These are phyloP conservation scores for Andrena camellia DNA, from an alignment of 2,888 invertebrate genomes.

Conservation along the genomic window DNA sequence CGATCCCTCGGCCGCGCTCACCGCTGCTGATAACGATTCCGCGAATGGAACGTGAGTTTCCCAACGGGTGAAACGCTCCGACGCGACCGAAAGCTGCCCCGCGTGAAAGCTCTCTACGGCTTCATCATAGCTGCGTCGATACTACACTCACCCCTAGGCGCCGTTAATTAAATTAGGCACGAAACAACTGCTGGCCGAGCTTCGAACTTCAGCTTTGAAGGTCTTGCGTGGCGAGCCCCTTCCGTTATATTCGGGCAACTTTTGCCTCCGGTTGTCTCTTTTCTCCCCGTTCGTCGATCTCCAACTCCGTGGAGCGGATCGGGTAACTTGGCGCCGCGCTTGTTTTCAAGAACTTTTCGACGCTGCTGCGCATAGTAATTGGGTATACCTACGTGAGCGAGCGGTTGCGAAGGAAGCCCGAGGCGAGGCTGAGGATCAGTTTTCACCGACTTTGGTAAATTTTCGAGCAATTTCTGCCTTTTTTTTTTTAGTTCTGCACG, in stretches of 20 bases:
- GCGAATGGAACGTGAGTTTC: not conserved
- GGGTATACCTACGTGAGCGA: not conserved
- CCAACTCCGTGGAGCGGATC: conserved; percentile 23
- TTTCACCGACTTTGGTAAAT: not conserved
- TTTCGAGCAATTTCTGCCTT: not conserved
- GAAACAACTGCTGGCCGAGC: conserved; percentile 56
- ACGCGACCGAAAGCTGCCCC: conserved; percentile 36
- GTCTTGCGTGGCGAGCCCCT: conserved; percentile 47
- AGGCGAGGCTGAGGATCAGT: too few relatives aligned
- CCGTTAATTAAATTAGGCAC: conserved; percentile 73
- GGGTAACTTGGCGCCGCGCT: conserved; percentile 23
- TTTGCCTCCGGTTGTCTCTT: conserved; percentile 37
- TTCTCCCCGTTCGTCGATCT: conserved; percentile 18
- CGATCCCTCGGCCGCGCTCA: not conserved
- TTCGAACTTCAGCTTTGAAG: conserved; percentile 51
- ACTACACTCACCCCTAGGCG: conserved; percentile 39
- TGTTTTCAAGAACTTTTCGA: conserved; percentile 21
- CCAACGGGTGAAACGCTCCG: not conserved
- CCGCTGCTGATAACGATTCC: not conserved
- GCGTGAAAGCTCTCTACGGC: conserved; percentile 59
- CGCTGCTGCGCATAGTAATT: conserved; percentile 26
- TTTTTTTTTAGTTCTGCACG: too few relatives aligned
- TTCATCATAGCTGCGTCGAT: conserved; percentile 64
- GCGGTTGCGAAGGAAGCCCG: not conserved
- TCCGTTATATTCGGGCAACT: conserved; percentile 49